Base-by-base conservation (phyloP, 2,797 vertebrate species). In the Tangara arthus region DNA sequence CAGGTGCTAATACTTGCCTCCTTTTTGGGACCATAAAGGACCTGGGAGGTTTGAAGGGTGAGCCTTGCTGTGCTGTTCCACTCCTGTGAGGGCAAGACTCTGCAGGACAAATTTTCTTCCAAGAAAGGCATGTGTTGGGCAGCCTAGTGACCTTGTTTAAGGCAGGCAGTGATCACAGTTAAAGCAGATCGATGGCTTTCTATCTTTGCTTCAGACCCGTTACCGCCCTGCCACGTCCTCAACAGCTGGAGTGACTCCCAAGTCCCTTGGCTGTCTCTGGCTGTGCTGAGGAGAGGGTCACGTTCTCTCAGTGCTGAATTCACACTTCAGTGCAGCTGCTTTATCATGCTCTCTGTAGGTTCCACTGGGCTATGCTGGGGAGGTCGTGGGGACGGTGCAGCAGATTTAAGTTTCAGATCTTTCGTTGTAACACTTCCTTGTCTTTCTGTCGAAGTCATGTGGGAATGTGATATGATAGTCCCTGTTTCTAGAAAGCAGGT, bases 401-500 rank as follows among this genome's bases (percentile, higher is more conserved):
- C 2, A 3, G 61, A 27, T 87, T 91, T 71, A 35, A 50, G 22
- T 66, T 83, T 77, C 19, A 22, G 50, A 26, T 85, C 59, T 82
- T 71, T 70, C 7, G 3, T 75, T 1, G 0, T 64, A 63, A 73
- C 9, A 6, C 20, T 78, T 72, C 15, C 41, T 68, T 72, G 24
- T 64, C 30, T 70, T 76, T 56, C 26, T 52, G 13, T 89, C 56
- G 20, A 76, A 39, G 30, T 39, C 27, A 3, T 42, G 68, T 61
- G 34, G 32, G 16, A 37, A 35, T 46, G 37, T 59, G 91, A 63
- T 57, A 22, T 37, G 89, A 68, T 81, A 87, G 78, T 59, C 41
- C 35, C 47, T 55, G 44, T 89, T 92, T 91, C 91, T 94, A 93
- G 89, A 95, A 96, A 94, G 91, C 85, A 91, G 63, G 64, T 73